Evolutionary conservation across 2,797 vertebrate species (phyloP).

Genomic region (Hipposideros larvatus): DNA sequence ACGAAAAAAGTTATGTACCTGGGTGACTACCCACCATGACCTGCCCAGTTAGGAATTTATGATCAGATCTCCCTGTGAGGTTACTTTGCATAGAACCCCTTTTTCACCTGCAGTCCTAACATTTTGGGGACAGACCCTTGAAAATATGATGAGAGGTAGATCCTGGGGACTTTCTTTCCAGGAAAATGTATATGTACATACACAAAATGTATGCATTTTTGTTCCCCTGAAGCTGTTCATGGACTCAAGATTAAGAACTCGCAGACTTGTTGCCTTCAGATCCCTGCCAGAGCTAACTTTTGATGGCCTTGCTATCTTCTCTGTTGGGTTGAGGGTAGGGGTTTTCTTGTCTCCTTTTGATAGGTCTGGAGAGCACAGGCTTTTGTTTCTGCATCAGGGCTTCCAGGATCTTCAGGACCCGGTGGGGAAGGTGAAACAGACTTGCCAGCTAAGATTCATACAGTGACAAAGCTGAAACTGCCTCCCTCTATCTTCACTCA

Average conservation of each 20-base stretch:
- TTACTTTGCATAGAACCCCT: not conserved
- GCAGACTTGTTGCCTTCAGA: not conserved
- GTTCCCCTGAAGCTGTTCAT: not conserved
- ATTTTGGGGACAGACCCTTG: not conserved
- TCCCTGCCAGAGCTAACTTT: not conserved
- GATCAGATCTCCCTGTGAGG: not conserved
- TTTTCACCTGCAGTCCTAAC: not conserved
- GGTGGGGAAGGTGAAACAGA: not conserved
- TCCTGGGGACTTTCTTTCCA: not conserved
- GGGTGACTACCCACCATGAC: not conserved
- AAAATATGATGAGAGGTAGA: not conserved
- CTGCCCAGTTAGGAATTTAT: not conserved
- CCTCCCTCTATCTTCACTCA: not conserved
- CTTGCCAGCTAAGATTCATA: not conserved
- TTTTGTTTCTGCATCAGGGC: not conserved
- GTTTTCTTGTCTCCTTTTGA: not conserved
- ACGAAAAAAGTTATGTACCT: not conserved
- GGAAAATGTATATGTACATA: not conserved
- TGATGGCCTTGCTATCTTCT: not conserved
- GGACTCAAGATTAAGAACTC: not conserved
- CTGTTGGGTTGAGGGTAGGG: not conserved
- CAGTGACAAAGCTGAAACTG: not conserved
- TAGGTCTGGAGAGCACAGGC: not conserved
- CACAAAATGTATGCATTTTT: not conserved
- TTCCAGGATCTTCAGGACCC: not conserved